These are phyloP conservation scores for Stegostoma tigrinum DNA, from an alignment of 2,113 vertebrate species.

Conservation along the genomic window DNA sequence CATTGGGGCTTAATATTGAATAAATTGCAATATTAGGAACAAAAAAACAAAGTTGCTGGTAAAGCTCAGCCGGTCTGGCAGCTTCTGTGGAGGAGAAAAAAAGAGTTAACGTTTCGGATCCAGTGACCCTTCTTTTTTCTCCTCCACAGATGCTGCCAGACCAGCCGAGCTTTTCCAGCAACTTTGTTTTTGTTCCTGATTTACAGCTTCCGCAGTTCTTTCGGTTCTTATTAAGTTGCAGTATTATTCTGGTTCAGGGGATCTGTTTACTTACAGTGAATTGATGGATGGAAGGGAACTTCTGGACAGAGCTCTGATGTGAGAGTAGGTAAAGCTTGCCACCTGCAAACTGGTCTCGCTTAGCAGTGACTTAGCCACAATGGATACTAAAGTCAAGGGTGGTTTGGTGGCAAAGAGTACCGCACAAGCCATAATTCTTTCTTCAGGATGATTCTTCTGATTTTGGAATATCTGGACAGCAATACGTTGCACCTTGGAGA, in stretches of 20 bases:
- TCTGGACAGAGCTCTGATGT: conserved; percentile 68
- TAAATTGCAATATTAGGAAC: too few relatives aligned
- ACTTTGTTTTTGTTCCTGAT: too few relatives aligned
- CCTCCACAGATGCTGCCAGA: too few relatives aligned
- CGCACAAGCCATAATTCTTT: conserved; percentile 66
- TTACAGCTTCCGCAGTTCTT: too few relatives aligned
- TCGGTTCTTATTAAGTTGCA: too few relatives aligned
- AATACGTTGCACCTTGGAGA: conserved; percentile 63
- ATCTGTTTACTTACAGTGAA: conserved; percentile 60
- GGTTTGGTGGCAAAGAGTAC: conserved; percentile 70
- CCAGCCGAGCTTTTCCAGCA: too few relatives aligned
- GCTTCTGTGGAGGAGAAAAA: too few relatives aligned
- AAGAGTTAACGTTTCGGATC: too few relatives aligned
- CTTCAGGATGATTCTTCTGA: conserved; percentile 53
- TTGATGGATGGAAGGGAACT: conserved; percentile 50
- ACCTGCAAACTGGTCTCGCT: conserved; percentile 66
- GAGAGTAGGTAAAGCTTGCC: conserved; percentile 67
- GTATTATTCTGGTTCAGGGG: too few relatives aligned
- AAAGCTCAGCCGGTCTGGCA: too few relatives aligned
- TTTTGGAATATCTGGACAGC: conserved; percentile 66
- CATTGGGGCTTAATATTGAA: neutral
- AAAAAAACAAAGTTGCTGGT: too few relatives aligned
- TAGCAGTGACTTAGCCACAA: conserved; percentile 57
- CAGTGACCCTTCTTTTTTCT: too few relatives aligned
- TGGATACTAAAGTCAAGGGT: conserved; percentile 54